Base-by-base conservation (phyloP, 2,888 invertebrate genomes). In the Boloria selene region DNA sequence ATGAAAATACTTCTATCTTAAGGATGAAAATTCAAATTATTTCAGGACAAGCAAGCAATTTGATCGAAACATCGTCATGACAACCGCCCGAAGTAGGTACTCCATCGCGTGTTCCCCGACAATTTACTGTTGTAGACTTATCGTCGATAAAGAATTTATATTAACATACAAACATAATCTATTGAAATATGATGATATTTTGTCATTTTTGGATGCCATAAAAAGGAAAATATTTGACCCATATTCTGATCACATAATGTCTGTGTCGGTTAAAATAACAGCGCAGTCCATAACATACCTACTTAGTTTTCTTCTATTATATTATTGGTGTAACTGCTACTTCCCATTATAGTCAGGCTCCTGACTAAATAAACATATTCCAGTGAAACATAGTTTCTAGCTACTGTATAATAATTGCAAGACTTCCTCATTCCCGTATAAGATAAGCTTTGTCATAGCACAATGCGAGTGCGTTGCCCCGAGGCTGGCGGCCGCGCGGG, bases 381-480 rank as follows among this genome's bases (percentile, higher is more conserved):
- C 5, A 16, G 47, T 49, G 6, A n/a, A 0, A n/a, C 47, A n/a
- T 49, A 50, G 49, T 47, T 31, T 44, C 5, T 18, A 59, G 49
- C 38, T 38, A 31, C 59, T 59, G 31, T 59, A 64, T 64, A 31
- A 64, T 59, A 64, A 59, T 64, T 59, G 64, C 64, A 59, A 64
- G n/a, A 64, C 47, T 68, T 65, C 68, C 65, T 65, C 62, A 65
- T 62, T 62, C 68, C 13, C 17, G 26, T 47, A 61, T 62, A 66
- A 54, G 68, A 52, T 53, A 16, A 60, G 65, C 22, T 38, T 31
- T 54, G 52, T 60, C 51, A 38, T 10, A 53, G 58, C 49, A 68
- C 68, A 68, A 65, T 65, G 60, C 68, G 60, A 65, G 70, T 64
- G 61, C 70, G 65, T 70, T 66, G 70, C 67, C 68, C 71, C 71